These are phyloP conservation scores for Erythrocercus mccallii DNA, from an alignment of 2,113 vertebrate species.

Conservation along the genomic window DNA sequence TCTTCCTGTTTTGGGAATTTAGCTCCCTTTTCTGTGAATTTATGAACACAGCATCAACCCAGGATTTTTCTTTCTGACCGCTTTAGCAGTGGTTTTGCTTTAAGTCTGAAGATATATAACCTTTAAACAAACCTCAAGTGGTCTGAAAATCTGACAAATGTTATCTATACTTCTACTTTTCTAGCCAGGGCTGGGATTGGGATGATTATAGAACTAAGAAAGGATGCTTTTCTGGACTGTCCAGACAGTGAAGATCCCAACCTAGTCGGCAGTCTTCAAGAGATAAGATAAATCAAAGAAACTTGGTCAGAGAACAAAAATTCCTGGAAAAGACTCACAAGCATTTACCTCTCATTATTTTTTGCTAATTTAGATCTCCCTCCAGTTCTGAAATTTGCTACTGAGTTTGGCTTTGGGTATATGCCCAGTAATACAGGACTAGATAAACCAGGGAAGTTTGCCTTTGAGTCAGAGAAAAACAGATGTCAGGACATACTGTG, in stretches of 20 bases:
- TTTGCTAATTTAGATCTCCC: not conserved
- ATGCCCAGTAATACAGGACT: conserved; percentile 21
- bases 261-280: not conserved
- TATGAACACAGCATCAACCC: not conserved
- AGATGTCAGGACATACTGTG: conserved; percentile 77
- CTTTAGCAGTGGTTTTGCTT: not conserved
- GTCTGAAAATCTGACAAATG: not conserved
- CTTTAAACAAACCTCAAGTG: not conserved
- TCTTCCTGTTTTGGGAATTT: not conserved
- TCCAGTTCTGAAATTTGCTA: not conserved
- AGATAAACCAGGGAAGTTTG: not conserved
- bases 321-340: not conserved
- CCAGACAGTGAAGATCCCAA: not conserved
- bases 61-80: not conserved
- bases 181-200: not conserved
- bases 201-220: not conserved
- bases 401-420: conserved; percentile 25
- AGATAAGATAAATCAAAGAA: not conserved
- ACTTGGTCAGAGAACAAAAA: not conserved
- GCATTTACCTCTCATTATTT: not conserved
- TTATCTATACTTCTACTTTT: not conserved
- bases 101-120: not conserved
- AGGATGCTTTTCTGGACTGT: not conserved
- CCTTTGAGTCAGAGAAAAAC: not conserved
- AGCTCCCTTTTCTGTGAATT: not conserved